A percentile compares a stretch with the other conserved stretches of the same genome.
Evolutionary conservation across 2,797 vertebrate genomes (phyloP).

Genomic region (Capromys pilorides): DNA sequence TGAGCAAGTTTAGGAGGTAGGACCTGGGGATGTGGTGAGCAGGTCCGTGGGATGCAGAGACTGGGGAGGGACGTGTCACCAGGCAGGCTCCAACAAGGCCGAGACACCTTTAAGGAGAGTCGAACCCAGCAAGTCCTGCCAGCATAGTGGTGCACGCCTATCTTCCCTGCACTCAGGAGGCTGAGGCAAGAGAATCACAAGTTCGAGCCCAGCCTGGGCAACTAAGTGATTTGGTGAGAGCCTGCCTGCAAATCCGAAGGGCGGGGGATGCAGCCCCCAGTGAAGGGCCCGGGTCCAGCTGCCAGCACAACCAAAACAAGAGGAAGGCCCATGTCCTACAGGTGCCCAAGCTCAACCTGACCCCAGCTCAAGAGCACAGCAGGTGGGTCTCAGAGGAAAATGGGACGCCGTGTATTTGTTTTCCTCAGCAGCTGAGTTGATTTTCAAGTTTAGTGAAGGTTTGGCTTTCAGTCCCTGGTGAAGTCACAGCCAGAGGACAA

Average conservation of each 20-base stretch:
- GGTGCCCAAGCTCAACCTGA: not conserved
- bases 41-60: too few species aligned
- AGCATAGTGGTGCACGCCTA: not conserved
- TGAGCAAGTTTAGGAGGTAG: not conserved
- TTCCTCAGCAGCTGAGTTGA: not conserved
- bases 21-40: too few species aligned
- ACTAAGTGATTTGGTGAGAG: not conserved
- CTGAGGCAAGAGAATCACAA: not conserved
- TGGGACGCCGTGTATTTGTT: not conserved
- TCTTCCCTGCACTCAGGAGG: not conserved
- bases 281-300: not conserved
- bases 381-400: not conserved
- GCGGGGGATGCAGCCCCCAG: not conserved
- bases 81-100: not conserved
- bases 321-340: not conserved
- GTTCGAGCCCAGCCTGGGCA: not conserved
- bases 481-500: not conserved
- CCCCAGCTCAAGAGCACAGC: not conserved
- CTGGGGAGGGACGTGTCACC: too few species aligned
- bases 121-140: not conserved
- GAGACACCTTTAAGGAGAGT: not conserved
- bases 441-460: not conserved
- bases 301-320: not conserved
- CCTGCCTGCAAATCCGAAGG: not conserved
- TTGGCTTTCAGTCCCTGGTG: not conserved